A percentile compares a stretch with the other conserved stretches of the same genome.
Evolutionary conservation across 2,888 invertebrate species (phyloP).

Genomic region (Syritta pipiens): DNA sequence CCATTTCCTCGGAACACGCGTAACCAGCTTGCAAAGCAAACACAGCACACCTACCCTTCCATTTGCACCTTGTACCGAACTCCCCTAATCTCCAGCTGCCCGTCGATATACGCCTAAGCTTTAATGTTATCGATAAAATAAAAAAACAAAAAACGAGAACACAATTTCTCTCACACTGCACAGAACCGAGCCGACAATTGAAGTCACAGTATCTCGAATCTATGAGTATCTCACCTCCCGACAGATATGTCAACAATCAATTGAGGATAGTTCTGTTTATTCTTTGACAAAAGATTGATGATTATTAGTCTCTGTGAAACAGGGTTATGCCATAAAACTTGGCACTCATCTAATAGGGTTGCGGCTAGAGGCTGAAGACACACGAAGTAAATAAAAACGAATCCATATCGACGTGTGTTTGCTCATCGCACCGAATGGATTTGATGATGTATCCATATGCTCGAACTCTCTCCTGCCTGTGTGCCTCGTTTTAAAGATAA

Average conservation of each 20-base stretch:
- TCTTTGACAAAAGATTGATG: slow-evolving; percentile 66
- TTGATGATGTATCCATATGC: slow-evolving; percentile 54
- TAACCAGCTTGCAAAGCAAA: no score
- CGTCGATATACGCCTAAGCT: no score
- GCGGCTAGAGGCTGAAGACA: slow-evolving; percentile 7
- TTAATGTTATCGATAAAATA: no score
- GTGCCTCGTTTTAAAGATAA: slow-evolving; percentile 48
- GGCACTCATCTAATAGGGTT: slow-evolving; percentile 51
- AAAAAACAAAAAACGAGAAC: no score
- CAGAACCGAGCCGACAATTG: no score
- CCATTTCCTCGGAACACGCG: no score
- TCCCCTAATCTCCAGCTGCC: no score
- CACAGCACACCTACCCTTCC: no score
- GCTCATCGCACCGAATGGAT: slow-evolving; percentile 52
- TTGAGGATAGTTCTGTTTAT: slow-evolving; percentile 61
- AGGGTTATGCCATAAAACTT: slow-evolving; percentile 47
- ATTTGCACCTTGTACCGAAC: no score
- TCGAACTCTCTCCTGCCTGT: neutral
- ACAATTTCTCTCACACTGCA: no score
- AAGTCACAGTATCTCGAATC: no score
- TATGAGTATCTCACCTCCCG: slow-evolving; percentile 13
- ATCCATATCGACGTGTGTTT: slow-evolving; percentile 43
- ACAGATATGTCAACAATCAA: slow-evolving; percentile 55
- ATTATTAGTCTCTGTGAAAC: slow-evolving; percentile 35
- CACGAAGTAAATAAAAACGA: slow-evolving; percentile 15